Base-by-base conservation (phyloP, 1,140 invertebrate species). In the Philotrypesis tridentata region DNA sequence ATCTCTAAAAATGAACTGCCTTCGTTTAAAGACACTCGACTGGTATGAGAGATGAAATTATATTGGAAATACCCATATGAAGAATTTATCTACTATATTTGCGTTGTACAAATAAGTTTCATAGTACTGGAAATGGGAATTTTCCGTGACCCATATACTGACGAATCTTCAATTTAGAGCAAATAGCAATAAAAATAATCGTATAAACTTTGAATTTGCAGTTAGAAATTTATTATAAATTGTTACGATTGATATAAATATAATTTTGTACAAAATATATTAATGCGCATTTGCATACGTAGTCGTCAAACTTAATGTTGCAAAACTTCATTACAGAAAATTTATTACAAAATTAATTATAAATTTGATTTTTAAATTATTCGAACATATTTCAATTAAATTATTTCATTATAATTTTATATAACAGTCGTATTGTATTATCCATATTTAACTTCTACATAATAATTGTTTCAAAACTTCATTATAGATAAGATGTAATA, bases 321-420 rank as follows among this genome's bases (percentile, higher is more conserved):
- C 37, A 9, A 11, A 40, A 40, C 8, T 40, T 40, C 0, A 40
- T 40, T 40, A 23, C 14, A 25, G n/a, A 37, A 60, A 29, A 61
- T 70, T 70, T 79, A 70, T 79, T 60, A 40, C 61, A 40, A 55
- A 72, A 61, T 71, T 1, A 72, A 27, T n/a, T n/a, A n/a, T n/a
- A n/a, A n/a, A n/a, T n/a, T n/a, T n/a, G n/a, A 79, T 60, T 70
- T 79, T 70, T 60, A 67, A 63, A 21, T 71, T 60, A 11, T 12
- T 65, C 17, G 12, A 43, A 14, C 17, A 48, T 37, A 27, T 7
- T 61, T 14, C 17, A 55, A 27, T 23, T 6, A 23, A 68, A 79
- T 79, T 55, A 70, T 78, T 43, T 78, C 63, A 14, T 37, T n/a
- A n/a, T 79, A 71, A 79, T 60, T 79, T 33, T 25, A 60, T 61